phyloP scores from a whole-genome alignment of 2,113 vertebrate genomes.

The Ciconia boyciana region DNA sequence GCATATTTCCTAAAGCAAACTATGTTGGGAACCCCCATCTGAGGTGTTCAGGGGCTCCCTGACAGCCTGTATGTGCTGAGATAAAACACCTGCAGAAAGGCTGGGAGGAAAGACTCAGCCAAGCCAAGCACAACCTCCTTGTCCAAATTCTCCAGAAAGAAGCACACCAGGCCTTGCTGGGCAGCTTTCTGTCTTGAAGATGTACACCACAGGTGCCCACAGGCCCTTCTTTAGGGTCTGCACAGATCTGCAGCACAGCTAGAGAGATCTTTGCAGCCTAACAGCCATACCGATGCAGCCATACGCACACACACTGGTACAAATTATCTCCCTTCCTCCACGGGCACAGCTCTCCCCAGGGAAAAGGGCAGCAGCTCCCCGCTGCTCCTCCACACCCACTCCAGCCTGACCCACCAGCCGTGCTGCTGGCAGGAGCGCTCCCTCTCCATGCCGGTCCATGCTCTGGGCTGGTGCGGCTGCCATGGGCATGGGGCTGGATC shows the following conservation, averaged over 20 bases:
- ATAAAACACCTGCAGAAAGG: not conserved
- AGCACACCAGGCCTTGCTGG: not conserved
- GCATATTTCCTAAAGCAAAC: not conserved
- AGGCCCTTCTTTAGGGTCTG: not conserved
- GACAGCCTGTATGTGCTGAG: accelerated
- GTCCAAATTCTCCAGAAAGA: not conserved
- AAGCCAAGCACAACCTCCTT: not conserved
- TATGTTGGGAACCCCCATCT: not conserved
- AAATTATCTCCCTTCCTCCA: not conserved
- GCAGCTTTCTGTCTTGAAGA: not conserved
- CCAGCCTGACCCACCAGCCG: not conserved
- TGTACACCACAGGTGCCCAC: accelerated
- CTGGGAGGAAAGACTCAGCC: not conserved
- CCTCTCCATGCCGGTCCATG: accelerated
- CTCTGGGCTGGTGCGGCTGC: not conserved
- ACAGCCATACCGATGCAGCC: not conserved
- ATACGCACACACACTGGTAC: not conserved
- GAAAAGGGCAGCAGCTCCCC: not conserved
- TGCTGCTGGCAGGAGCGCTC: not conserved
- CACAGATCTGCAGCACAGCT: not conserved
- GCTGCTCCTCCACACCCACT: not conserved
- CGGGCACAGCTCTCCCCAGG: not conserved
- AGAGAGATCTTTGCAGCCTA: not conserved
- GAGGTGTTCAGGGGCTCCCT: not conserved
- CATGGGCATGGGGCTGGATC: accelerated